Base-by-base conservation (phyloP, 2,797 vertebrate genomes). In the Sciurus carolinensis region DNA sequence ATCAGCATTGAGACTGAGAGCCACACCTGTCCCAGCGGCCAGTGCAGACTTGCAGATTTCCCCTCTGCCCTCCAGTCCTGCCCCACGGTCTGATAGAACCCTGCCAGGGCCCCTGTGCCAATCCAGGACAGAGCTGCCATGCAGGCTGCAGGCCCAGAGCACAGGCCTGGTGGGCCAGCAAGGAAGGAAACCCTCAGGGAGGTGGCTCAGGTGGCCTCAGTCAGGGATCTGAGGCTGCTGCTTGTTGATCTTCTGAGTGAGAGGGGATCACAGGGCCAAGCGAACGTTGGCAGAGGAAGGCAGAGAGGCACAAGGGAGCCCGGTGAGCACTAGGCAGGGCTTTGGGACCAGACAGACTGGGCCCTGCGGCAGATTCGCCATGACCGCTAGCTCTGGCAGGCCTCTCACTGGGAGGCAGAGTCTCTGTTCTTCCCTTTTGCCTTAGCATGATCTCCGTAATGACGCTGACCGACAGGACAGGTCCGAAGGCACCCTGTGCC, bases 261-360 rank as follows among this genome's bases (percentile, higher is more conserved):
- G 24, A 47, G 44, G 42, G n/a, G 15, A 66, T 54, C 54, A 1
- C n/a, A 76, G 80, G 42, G 47, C 66, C 82, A 33, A 62, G 76
- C 64, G 44, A 81, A 52, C 81, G 22, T 66, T 52, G 0, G 0
- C 1, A 54, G 17, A 39, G 44, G 54, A 87, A 62, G 50, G 39
- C 2, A 3, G 22, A 33, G 20, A 47, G 44, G 13, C 28, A 11
- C 0, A 0, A 4, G 5, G 22, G 18, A 71, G 14, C 22, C 47
- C 14, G 7, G 8, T 13, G 47, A 62, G 77, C 14, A 20, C 24
- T 44, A n/a, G 44, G 44, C 36, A 50, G 36, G 2, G 12, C 28
- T 81, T 57, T 57, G 59, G 24, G 28, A 33, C 44, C 8, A 66
- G 57, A 59, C 24, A 42, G 33, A 59, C 33, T 44, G 9, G 2